Conservation (phyloP, 1,140 invertebrate genomes). For the Apis dorsata region DNA sequence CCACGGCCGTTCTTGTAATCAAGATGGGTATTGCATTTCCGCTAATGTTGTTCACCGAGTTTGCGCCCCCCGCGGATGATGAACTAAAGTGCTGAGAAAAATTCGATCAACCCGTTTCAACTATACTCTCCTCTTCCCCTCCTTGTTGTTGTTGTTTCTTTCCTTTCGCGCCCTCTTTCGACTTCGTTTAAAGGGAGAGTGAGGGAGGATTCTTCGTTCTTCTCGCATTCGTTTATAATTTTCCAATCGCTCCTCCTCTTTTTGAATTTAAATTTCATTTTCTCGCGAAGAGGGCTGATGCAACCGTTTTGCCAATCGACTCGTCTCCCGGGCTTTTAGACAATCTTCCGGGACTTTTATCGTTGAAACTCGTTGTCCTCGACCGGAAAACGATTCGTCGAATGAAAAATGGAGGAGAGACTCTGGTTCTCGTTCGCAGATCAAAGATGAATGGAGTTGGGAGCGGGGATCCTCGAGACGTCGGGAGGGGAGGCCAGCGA, state of each 20-base stretch:
- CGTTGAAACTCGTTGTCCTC: not conserved
- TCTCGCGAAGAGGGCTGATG: not conserved
- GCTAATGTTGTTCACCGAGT: conserved; percentile 44
- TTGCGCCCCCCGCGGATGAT: conserved; percentile 37
- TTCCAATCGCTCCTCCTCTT: too few relatives aligned
- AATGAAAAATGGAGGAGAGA: conserved; percentile 2
- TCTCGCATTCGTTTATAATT: too few relatives aligned
- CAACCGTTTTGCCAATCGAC: not conserved
- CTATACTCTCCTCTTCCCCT: not conserved
- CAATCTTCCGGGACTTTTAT: not conserved
- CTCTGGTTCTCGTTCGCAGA: conserved; percentile 30
- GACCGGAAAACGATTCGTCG: conserved; percentile 1
- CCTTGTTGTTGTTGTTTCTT: not conserved
- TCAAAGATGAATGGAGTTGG: conserved; percentile 45
- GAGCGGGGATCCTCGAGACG: conserved; percentile 44
- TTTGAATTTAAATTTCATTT: too few relatives aligned
- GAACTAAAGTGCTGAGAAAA: conserved; percentile 45
- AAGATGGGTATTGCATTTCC: conserved; percentile 53
- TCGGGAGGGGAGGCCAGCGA: conserved; percentile 15
- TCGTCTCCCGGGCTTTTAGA: not conserved
- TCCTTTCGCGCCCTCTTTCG: not conserved
- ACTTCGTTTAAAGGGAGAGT: not conserved
- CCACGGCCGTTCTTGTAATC: conserved; percentile 43
- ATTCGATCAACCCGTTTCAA: conserved; percentile 46
- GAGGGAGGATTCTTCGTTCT: too few relatives aligned